Evolutionary conservation across 2,797 vertebrate species (phyloP).

Genomic region (Delichon dasypus): DNA sequence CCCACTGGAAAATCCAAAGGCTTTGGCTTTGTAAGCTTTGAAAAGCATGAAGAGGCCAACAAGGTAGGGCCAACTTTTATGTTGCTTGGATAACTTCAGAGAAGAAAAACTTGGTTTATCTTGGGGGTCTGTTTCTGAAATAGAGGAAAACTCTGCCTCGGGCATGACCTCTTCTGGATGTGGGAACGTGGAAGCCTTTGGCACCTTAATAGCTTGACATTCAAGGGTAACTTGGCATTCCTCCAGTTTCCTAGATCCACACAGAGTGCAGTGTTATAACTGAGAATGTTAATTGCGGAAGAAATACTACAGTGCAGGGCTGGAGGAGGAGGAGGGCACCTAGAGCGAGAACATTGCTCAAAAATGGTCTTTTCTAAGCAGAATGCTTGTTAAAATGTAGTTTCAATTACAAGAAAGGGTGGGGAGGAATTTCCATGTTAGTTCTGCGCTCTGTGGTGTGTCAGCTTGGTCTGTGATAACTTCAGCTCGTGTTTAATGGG

Average conservation of each 20-base stretch:
- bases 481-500: not conserved
- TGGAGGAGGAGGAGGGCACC: not conserved
- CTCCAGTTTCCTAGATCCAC: not conserved
- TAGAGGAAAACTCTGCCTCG: not conserved
- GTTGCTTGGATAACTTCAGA: not conserved
- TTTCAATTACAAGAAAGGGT: not conserved
- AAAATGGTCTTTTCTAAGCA: not conserved
- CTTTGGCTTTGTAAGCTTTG: conserved; percentile 98
- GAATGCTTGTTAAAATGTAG: not conserved
- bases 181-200: not conserved
- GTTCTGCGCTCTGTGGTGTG: not conserved
- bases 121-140: not conserved
- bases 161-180: not conserved
- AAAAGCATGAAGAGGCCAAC: conserved; percentile 97
- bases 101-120: not conserved
- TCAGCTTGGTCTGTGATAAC: not conserved
- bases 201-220: not conserved
- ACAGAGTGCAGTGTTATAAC: not conserved
- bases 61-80: conserved; percentile 80
- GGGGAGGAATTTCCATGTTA: not conserved
- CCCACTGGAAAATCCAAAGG: conserved; percentile 95
- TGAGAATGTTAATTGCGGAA: not conserved
- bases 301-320: not conserved
- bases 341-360: not conserved
- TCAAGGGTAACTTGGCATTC: not conserved